These are phyloP conservation scores for Monopterus albus DNA, from an alignment of 2,113 vertebrate species.

Conservation along the genomic window DNA sequence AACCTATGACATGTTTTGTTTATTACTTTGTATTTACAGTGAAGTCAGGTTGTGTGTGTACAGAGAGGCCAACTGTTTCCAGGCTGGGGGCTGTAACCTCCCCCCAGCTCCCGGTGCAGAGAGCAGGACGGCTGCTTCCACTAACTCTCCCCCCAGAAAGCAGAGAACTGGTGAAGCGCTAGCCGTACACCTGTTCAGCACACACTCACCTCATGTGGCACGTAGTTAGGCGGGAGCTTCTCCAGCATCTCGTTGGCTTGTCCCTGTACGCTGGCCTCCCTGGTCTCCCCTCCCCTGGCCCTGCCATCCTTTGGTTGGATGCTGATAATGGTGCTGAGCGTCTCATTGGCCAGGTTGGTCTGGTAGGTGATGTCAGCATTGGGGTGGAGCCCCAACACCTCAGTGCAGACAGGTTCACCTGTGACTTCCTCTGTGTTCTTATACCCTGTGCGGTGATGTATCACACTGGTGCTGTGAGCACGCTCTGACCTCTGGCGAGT, in stretches of 20 bases:
- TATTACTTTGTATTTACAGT: no score
- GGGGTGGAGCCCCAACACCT: constrained; percentile 90
- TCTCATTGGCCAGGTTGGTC: constrained; percentile 87
- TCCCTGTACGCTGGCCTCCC: constrained; percentile 81
- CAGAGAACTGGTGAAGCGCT: no score
- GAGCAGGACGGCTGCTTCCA: no score
- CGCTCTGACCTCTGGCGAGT: constrained; percentile 84
- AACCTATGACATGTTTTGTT: no score
- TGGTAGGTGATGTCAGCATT: constrained; percentile 90
- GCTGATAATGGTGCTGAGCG: constrained; percentile 84
- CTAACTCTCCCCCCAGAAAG: no score
- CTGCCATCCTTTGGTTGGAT: constrained; percentile 88
- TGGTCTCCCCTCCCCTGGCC: constrained; percentile 80
- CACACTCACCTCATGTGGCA: constrained; percentile 82
- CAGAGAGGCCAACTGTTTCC: no score
- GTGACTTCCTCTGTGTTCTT: no score
- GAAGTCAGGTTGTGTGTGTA: no score
- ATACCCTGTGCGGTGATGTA: no score
- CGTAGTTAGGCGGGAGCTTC: constrained; percentile 86
- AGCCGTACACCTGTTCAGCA: neutral
- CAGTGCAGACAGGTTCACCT: no score
- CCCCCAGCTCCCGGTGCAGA: no score
- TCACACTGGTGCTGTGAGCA: neutral
- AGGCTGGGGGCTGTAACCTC: no score
- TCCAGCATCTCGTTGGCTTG: constrained; percentile 87